Evolutionary conservation across 2,113 vertebrate species (phyloP).

Genomic region (Carassius gibelio): DNA sequence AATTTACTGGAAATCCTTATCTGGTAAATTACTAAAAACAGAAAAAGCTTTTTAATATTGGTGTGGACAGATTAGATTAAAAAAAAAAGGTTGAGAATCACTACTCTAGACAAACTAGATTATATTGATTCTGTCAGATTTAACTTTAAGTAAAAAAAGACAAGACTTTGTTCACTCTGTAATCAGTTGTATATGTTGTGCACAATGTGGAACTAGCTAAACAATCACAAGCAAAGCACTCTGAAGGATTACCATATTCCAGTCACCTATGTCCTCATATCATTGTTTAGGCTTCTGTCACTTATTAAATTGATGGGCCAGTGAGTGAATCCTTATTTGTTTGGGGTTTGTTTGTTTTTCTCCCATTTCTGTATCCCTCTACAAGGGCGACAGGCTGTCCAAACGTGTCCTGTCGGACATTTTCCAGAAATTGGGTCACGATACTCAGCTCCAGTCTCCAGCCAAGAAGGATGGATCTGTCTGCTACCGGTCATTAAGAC

Average conservation of each 20-base stretch:
- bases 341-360: constrained; percentile 50
- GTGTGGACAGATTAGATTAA: not conserved
- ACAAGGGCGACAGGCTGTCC: constrained; percentile 48
- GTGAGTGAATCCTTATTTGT: constrained; percentile 18
- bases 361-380: constrained; percentile 34
- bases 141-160: not conserved
- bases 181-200: constrained; percentile 5
- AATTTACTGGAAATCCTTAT: no score
- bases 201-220: not conserved
- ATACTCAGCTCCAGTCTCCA: constrained; percentile 55
- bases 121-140: not conserved
- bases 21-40: not conserved
- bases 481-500: constrained; percentile 61
- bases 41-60: not conserved
- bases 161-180: not conserved
- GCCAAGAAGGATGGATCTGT: constrained; percentile 58
- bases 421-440: constrained; percentile 62
- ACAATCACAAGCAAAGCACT: constrained; percentile 7
- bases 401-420: constrained; percentile 52
- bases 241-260: constrained; percentile 5
- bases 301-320: not conserved
- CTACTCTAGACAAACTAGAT: not conserved
- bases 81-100: not conserved
- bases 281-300: constrained; percentile 11
- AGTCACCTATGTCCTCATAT: constrained; percentile 3